These are phyloP conservation scores for Aplidium turbinatum DNA, from an alignment of 23 tunicate genomes.

Conservation along the genomic window DNA sequence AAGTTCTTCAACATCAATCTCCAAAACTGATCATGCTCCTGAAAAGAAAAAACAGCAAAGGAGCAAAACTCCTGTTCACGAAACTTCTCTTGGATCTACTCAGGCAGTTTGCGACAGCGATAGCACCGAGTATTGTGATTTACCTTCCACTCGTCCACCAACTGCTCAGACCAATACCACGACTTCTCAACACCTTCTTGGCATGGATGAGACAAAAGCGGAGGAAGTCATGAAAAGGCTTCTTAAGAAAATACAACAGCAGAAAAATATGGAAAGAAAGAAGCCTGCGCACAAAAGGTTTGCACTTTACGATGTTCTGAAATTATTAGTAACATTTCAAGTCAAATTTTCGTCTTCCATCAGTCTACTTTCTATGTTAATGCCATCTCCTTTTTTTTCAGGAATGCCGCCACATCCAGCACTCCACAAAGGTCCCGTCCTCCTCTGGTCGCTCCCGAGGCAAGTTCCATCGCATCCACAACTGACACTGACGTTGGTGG, in stretches of 20 bases:
- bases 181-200: neutral
- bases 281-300: slow-evolving; percentile 23
- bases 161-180: slow-evolving; percentile 15
- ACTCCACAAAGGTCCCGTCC: slow-evolving; percentile 54
- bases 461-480: slow-evolving; percentile 61
- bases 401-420: slow-evolving; percentile 36
- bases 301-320: neutral
- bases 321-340: neutral
- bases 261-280: slow-evolving; percentile 31
- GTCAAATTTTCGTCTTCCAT: neutral
- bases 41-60: neutral
- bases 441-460: slow-evolving; percentile 38
- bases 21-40: slow-evolving; percentile 1
- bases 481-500: slow-evolving; percentile 55
- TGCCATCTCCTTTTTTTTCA: neutral
- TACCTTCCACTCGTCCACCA: slow-evolving; percentile 42
- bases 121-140: slow-evolving; percentile 70
- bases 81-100: slow-evolving; percentile 21
- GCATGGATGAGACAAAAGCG: slow-evolving; percentile 55
- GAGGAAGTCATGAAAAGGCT: slow-evolving; percentile 56
- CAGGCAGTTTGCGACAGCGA: slow-evolving; percentile 73
- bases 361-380: neutral
- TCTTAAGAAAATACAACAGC: slow-evolving; percentile 44
- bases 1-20: neutral
- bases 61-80: neutral